These are phyloP conservation scores for Falco punctatus DNA, from an alignment of 2,113 vertebrate genomes.

Conservation along the genomic window DNA sequence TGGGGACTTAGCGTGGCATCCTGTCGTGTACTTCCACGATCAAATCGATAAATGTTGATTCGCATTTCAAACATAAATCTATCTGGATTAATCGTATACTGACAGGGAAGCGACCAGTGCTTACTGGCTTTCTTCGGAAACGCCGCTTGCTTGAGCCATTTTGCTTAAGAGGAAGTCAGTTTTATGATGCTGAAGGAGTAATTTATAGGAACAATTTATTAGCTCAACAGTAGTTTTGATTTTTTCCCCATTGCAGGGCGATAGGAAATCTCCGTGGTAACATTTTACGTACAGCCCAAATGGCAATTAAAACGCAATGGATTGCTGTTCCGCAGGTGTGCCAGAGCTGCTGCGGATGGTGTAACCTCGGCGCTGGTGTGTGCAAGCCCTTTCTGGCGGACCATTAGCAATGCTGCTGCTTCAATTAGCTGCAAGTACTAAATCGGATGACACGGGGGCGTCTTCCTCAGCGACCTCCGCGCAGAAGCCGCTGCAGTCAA, in stretches of 20 bases:
- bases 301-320: background rate
- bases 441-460: background rate
- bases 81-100: background rate
- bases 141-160: background rate
- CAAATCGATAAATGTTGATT: background rate
- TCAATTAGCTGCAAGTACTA: accelerated
- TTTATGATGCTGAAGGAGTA: background rate
- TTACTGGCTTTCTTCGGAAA: background rate
- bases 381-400: background rate
- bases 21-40: background rate
- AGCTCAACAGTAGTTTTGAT: background rate
- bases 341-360: background rate
- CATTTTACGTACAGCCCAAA: background rate
- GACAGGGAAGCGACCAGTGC: background rate
- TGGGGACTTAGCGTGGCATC: background rate
- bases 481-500: background rate
- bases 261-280: background rate
- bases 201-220: background rate
- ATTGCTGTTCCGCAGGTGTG: background rate
- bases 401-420: background rate
- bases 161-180: background rate
- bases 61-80: background rate
- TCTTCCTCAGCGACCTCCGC: background rate
- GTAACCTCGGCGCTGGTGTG: background rate
- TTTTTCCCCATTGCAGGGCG: background rate